Evolutionary conservation across 2,113 vertebrate species (phyloP), one percentile per base, ranked within the genome.

Genomic region (Alethe diademata): DNA sequence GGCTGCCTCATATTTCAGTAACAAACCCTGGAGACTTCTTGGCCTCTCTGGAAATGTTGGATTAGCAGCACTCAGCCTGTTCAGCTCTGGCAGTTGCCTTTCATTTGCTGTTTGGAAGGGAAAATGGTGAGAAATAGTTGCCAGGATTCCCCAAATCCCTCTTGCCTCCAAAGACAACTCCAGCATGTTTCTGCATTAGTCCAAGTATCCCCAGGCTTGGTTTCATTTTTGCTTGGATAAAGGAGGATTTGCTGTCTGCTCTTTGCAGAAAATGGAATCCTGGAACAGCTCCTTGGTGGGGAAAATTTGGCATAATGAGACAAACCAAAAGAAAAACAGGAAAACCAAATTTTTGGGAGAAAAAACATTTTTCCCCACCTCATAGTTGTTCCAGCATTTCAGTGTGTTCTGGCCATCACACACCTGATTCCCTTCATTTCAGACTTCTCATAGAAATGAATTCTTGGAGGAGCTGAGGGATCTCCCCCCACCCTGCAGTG

Each of bases 41-140:
- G 57, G 58, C 42, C 54, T 88, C 67, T 19, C 75, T 94, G 86
- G 74, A 82, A 91, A 35, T 25, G 64, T 19, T 86, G 83, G 56
- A 56, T 86, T 72, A 90, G 78, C 64, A 72, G 58, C 58, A 35
- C 14, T 45, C 36, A 53, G 71, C 40, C 56, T 73, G 74, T 50
- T 88, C 56, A 66, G 67, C 47, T 62, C 74, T 70, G 45, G 45
- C 51, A 83, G 35, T 80, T 86, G 67, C 51, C 64, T 95, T 94
- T 90, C 29, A 40, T 80, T 94, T 88, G 60, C 56, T 92, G 73
- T 93, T 94, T 86, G 88, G 79, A 92, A 76, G 50, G 38, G 38
- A 82, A 86, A 79, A 90, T n/a, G 86, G 51, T 1, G 5, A 92
- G 88, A 72, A 93, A 86, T 7, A 23, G 33, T 75, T 94, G 79